These are phyloP conservation scores for Arnoldichthys spilopterus DNA, from an alignment of 2,797 vertebrate species.

Conservation along the genomic window DNA sequence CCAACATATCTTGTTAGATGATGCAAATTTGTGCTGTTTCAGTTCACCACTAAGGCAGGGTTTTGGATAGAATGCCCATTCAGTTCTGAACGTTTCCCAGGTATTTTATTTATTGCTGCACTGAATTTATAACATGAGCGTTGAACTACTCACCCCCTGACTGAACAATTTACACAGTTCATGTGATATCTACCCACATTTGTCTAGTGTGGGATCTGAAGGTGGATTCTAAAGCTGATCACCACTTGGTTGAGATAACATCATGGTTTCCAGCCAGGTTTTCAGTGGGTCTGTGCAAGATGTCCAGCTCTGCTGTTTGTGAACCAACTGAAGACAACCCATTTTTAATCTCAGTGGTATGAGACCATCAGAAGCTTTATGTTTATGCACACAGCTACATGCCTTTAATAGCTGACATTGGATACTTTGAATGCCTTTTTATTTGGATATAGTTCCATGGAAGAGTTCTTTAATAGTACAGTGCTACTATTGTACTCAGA, in stretches of 20 bases:
- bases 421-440: not conserved
- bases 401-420: not conserved
- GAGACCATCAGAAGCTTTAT: not conserved
- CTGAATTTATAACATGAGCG: not conserved
- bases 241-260: slow-evolving; percentile 42
- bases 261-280: slow-evolving; percentile 49
- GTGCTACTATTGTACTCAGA: not conserved
- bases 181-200: not conserved
- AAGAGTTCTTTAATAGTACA: not conserved
- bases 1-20: not conserved
- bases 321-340: slow-evolving; percentile 12
- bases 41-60: slow-evolving; percentile 50
- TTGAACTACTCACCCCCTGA: slow-evolving; percentile 1
- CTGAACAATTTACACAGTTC: not conserved
- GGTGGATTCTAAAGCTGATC: slow-evolving; percentile 26
- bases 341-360: slow-evolving; percentile 39
- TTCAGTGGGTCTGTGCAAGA: slow-evolving; percentile 44
- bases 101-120: slow-evolving; percentile 24
- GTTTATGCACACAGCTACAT: slow-evolving; percentile 12
- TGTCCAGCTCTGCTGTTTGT: slow-evolving; percentile 12
- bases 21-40: not conserved
- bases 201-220: slow-evolving; percentile 46
- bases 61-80: slow-evolving; percentile 57
- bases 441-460: slow-evolving; percentile 7
- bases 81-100: slow-evolving; percentile 38